phyloP scores from a whole-genome alignment of 2,113 vertebrate genomes.

The Microtus pennsylvanicus region DNA sequence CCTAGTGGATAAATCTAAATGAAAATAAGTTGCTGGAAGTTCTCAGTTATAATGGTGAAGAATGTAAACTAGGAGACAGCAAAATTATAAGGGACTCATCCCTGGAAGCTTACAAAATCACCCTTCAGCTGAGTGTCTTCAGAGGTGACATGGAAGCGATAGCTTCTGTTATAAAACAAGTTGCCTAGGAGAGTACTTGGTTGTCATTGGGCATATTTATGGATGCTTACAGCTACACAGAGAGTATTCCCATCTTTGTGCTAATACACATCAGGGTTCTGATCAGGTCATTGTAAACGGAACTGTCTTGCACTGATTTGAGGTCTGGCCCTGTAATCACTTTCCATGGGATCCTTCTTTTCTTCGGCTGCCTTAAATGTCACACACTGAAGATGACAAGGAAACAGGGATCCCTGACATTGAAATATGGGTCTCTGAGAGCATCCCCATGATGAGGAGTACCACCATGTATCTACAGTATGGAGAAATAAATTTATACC shows the following conservation, averaged over 20 bases:
- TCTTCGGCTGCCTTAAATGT: neutral
- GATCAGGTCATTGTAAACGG: neutral
- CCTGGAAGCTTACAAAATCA: neutral
- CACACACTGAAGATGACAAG: neutral
- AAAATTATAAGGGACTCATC: neutral
- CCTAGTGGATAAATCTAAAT: neutral
- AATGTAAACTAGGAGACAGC: neutral
- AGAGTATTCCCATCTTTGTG: neutral
- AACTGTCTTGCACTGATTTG: neutral
- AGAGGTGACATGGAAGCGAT: neutral
- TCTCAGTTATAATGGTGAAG: neutral
- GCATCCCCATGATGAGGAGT: neutral
- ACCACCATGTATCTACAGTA: neutral
- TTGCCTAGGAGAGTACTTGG: neutral
- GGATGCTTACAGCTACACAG: neutral
- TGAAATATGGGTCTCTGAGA: neutral
- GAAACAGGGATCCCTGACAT: neutral
- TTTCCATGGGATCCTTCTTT: neutral
- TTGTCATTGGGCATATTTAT: neutral
- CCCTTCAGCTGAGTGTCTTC: neutral
- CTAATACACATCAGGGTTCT: neutral
- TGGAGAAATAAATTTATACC: neutral
- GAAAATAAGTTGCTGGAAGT: neutral
- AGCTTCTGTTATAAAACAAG: neutral
- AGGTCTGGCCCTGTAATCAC: neutral